Evolutionary conservation across 2,113 vertebrate species (phyloP), one percentile per base, ranked within the genome.

Genomic region (Anhinga rufa): DNA sequence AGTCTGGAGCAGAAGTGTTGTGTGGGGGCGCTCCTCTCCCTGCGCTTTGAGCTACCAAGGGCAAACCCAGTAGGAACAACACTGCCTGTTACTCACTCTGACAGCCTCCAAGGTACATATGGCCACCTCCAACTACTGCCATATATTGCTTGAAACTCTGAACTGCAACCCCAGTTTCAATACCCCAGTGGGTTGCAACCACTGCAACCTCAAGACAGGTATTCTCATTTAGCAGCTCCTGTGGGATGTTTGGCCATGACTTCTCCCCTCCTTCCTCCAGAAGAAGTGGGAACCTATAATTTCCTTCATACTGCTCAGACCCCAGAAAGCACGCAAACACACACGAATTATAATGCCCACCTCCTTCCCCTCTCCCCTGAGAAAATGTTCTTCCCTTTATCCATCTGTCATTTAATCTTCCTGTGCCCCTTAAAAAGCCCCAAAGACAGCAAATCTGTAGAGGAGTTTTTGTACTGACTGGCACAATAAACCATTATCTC

Each of bases 1-100:
- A 75, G 21, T 12, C 29, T 3, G 28, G 38, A 69, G 44, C n/a
- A 8, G 18, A 46, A 32, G 20, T 2, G 7, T 12, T 9, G 6
- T 4, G 4, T 9, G 42, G 13, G 16, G 11, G 10, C 34, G 32
- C 29, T 32, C 18, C 40, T 40, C 42, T n/a, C 49, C 38, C 24
- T 25, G 31, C 28, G 7, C 24, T 26, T 42, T 11, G 58, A 81
- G 28, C 66, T 49, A 29, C 40, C 14, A 7, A 42, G 29, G 57
- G 26, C 72, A 76, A 62, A 81, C 58, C 4, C 8, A 4, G 3
- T 20, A 26, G 49, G 26, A 77, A 28, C 0, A 0, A 14, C 24
- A 5, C 28, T 26, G 42, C 49, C 32, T 2, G 1, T 22, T 79
- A 34, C 21, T 62, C 28, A 40, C 2, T 0, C 4, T 3, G 21